These are phyloP conservation scores for Conus ventricosus DNA, from an alignment of 1,140 invertebrate species.

Conservation along the genomic window DNA sequence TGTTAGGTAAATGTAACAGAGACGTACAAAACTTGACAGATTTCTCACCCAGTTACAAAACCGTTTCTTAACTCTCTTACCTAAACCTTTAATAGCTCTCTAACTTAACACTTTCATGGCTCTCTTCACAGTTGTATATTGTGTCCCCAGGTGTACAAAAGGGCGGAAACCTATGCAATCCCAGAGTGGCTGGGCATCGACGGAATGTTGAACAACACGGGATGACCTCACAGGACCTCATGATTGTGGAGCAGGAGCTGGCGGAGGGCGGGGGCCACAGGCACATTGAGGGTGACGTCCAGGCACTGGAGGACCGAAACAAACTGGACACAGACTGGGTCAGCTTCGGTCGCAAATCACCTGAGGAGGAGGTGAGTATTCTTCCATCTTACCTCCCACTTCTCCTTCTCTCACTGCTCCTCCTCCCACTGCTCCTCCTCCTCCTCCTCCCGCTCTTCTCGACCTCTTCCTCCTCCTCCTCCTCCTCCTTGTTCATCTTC, in stretches of 20 bases:
- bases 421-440: no score
- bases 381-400: not conserved
- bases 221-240: constrained; percentile 20
- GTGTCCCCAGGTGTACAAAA: not conserved
- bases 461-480: no score
- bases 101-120: no score
- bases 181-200: constrained; percentile 26
- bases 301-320: constrained; percentile 40
- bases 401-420: no score
- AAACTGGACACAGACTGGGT: constrained; percentile 9
- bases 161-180: not conserved
- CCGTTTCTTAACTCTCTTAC: no score
- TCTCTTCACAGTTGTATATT: no score
- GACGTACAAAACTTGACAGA: no score
- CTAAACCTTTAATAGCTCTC: no score
- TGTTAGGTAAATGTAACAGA: no score
- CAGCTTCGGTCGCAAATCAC: not conserved
- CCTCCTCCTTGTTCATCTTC: no score
- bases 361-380: constrained; percentile 41
- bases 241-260: constrained; percentile 6
- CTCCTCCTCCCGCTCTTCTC: no score
- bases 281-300: not conserved
- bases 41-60: no score
- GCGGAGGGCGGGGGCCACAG: not conserved
- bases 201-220: constrained; percentile 20